These are phyloP conservation scores for Orchestia grillus DNA, from an alignment of 1,140 invertebrate genomes.

Conservation along the genomic window DNA sequence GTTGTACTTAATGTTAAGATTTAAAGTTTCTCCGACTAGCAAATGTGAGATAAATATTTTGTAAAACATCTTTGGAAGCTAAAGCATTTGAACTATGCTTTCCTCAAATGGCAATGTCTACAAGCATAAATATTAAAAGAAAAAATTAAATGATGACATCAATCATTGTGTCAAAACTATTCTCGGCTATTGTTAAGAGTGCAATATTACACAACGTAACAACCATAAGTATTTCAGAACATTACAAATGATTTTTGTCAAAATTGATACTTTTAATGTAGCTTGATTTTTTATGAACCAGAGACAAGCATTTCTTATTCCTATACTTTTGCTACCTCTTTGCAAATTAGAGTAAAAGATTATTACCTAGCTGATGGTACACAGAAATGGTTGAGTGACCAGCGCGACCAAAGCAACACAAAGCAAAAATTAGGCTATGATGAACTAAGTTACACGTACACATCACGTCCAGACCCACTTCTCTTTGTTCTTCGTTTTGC, in stretches of 20 bases:
- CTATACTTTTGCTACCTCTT: no score
- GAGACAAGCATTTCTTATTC: no score
- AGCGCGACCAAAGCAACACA: neutral
- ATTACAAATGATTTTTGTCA: no score
- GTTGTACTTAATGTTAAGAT: neutral
- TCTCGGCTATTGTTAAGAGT: neutral
- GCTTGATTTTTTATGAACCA: neutral
- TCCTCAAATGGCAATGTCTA: neutral
- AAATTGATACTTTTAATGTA: no score
- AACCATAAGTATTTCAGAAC: neutral
- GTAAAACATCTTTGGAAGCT: neutral
- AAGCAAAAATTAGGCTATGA: neutral
- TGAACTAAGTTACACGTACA: neutral
- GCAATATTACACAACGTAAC: neutral
- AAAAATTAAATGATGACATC: neutral
- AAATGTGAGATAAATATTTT: neutral
- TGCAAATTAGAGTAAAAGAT: neutral
- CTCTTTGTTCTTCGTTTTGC: neutral
- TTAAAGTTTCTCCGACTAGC: neutral
- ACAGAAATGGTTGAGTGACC: neutral
- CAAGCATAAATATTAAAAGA: neutral
- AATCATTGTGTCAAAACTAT: neutral
- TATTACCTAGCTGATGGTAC: neutral
- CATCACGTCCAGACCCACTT: constrained; percentile 30
- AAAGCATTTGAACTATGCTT: neutral